phyloP scores from a whole-genome alignment of 2,888 invertebrate genomes.

The Protonemura montana region DNA sequence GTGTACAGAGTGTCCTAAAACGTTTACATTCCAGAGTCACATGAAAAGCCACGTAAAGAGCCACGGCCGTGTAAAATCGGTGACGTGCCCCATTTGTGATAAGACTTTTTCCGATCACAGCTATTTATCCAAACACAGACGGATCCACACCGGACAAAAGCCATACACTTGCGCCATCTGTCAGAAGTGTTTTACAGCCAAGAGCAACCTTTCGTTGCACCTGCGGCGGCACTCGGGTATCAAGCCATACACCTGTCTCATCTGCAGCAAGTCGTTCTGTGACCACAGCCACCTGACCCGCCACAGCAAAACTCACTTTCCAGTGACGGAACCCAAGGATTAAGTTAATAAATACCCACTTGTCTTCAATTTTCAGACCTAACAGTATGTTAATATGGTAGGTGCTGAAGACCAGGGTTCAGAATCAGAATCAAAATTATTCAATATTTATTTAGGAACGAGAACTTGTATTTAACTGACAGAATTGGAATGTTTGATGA shows the following conservation, averaged over 20 bases:
- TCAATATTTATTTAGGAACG: no score
- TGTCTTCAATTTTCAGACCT: no score
- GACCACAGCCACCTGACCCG: conserved; percentile 16
- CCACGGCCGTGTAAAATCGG: background rate
- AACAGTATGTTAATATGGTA: no score
- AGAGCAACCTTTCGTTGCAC: background rate
- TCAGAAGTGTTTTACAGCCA: background rate
- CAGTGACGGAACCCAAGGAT: no score
- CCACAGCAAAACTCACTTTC: background rate
- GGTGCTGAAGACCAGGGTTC: no score
- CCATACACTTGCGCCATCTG: background rate
- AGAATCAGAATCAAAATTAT: no score
- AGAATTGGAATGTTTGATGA: no score
- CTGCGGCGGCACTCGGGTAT: background rate
- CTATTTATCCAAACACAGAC: background rate
- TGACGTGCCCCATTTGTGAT: background rate
- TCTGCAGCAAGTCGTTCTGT: background rate
- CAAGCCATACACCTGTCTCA: background rate
- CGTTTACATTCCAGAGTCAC: background rate
- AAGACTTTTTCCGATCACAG: conserved; percentile 1
- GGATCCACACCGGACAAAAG: background rate
- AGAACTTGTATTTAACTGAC: no score
- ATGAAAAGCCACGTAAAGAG: background rate
- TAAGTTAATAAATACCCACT: no score
- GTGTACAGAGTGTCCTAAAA: background rate